Evolutionary conservation across 2,113 vertebrate species (phyloP).

Genomic region (Leptosomus discolor): DNA sequence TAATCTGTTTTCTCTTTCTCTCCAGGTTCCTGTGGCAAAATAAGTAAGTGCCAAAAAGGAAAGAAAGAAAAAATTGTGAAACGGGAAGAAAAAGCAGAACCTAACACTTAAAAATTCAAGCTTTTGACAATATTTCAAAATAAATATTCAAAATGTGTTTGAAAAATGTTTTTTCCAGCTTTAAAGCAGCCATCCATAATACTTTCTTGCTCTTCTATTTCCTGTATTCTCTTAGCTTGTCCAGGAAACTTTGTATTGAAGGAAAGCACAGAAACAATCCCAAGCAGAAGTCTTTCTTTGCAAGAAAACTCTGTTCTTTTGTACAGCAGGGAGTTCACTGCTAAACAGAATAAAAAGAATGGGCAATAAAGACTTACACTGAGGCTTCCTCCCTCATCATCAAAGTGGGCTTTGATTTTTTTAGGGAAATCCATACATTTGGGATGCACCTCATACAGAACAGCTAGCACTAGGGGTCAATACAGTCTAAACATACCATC

Average conservation of each 20-base stretch:
- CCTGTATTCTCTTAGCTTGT: not conserved
- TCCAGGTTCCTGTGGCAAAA: not conserved
- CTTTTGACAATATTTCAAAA: not conserved
- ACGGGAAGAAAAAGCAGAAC: not conserved
- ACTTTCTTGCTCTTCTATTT: not conserved
- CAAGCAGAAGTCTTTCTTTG: not conserved
- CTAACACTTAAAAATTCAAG: not conserved
- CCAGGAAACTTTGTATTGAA: not conserved
- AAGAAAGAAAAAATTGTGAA: not conserved
- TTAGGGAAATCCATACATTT: not conserved
- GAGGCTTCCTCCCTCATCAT: not conserved
- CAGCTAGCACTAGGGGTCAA: not conserved
- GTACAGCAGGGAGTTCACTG: not conserved
- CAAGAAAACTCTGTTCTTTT: not conserved
- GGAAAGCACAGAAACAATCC: not conserved
- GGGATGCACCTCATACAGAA: not conserved
- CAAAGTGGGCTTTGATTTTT: not conserved
- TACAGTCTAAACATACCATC: not conserved
- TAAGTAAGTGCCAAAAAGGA: not conserved
- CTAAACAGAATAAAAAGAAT: not conserved
- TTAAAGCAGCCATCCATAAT: not conserved
- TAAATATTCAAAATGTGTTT: not conserved
- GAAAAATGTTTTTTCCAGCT: not conserved
- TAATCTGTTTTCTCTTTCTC: not conserved
- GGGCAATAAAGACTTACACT: not conserved